Base-by-base conservation (phyloP, 2,888 invertebrate genomes). In the Melikaiella ostensackeni region DNA sequence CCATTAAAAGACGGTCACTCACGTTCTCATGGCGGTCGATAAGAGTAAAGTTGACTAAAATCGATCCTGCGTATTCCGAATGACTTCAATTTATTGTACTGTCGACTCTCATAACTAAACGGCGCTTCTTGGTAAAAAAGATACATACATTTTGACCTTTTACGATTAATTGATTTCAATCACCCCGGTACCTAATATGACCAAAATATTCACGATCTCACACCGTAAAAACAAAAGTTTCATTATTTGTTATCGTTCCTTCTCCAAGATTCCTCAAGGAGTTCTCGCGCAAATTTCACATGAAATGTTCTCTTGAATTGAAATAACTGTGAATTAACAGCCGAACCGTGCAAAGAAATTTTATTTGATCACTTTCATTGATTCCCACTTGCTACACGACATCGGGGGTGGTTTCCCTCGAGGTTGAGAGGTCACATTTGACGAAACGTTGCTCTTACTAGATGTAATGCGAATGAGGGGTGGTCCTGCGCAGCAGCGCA, bases 401-500 rank as follows among this genome's bases (percentile, higher is more conserved):
- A 75, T 66, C 55, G 77, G 30, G 78, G 77, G 75, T 76, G 80
- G 75, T 76, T 50, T 79, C 62, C 75, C 77, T 70, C 42, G 75
- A 75, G 77, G 77, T 79, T 79, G 77, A 50, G 77, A 75, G 64
- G 70, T 55, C 76, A 75, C 50, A 50, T 50, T 30, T n/a, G 13
- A 70, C 70, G 70, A 70, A 76, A 84, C 85, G 86, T 80, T 83
- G 81, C 80, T 84, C 84, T 84, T 83, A 83, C 84, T 81, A 87
- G 84, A 84, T 86, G 83, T 84, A 81, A 84, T 84, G 86, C 86
- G 88, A 88, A 87, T 87, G 87, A 86, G 85, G 82, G 84, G 86
- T 85, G 86, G 87, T 87, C 87, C 86, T 89, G 88, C 88, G 88
- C 89, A 86, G 83, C 86, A 87, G 87, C 89, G 88, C 88, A 75